Percentiles rank a stretch among this genome's conserved stretches.
phyloP scores from a whole-genome alignment of 2,888 invertebrate genomes.

The Torymus texanus region DNA sequence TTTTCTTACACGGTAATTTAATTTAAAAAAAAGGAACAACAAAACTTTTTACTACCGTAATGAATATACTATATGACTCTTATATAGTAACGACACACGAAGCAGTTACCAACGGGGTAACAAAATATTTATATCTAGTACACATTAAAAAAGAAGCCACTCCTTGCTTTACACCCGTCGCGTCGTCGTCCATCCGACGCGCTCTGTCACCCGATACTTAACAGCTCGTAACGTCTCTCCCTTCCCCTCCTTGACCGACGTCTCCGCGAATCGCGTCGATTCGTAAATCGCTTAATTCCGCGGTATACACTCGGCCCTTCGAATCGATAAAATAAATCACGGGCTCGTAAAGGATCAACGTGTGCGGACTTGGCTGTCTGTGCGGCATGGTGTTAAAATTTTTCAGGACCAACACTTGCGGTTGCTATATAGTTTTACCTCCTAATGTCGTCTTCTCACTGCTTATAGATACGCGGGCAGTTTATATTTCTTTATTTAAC shows the following conservation, averaged over 20 bases:
- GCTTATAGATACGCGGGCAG: constrained; percentile 61
- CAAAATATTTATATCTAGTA: too few species aligned
- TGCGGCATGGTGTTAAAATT: constrained; percentile 43
- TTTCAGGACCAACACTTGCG: constrained; percentile 63
- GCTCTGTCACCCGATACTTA: constrained; percentile 62
- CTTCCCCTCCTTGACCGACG: constrained; percentile 41
- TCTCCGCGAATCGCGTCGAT: constrained; percentile 54
- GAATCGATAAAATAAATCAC: constrained; percentile 72
- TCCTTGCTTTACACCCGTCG: constrained; percentile 15
- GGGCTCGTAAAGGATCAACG: constrained; percentile 67
- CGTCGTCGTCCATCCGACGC: not conserved
- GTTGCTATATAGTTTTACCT: constrained; percentile 68
- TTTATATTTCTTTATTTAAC: constrained; percentile 74
- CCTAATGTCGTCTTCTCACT: constrained; percentile 68
- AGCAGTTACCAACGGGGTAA: too few species aligned
- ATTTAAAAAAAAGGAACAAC: too few species aligned
- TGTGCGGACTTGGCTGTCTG: constrained; percentile 6
- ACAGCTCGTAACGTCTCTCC: constrained; percentile 49
- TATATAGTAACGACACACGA: too few species aligned
- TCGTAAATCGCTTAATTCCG: constrained; percentile 67
- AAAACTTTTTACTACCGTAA: too few species aligned
- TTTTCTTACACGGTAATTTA: too few species aligned
- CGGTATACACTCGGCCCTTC: constrained; percentile 55
- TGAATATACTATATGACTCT: too few species aligned
- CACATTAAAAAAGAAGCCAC: constrained; percentile 44